Base-by-base conservation (phyloP, 2,113 vertebrate genomes). In the Chinchilla lanigera region DNA sequence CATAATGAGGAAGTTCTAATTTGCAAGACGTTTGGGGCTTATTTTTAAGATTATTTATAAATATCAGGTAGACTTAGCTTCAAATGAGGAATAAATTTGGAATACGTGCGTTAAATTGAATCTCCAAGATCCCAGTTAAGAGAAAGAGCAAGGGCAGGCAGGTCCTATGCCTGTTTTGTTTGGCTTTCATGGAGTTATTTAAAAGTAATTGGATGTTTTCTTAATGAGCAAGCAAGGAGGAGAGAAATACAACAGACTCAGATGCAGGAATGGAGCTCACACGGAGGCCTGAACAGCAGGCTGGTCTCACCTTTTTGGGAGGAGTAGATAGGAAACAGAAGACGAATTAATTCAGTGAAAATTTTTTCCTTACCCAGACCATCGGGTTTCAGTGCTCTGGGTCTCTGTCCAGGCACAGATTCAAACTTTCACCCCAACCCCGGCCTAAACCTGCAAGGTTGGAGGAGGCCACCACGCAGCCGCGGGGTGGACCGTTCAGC, bases 401-500 rank as follows among this genome's bases (percentile, higher is more conserved):
- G 28, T 44, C 19, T 80, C 7, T 35, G 61, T 56, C 2, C 7
- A n/a, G 33, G 33, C 50, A 58, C 80, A 85, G 33, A 81, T n/a
- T 41, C 61, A 63, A 75, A 52, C 35, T 13, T 3, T 12, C 14
- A 33, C 5, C 19, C 28, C 1, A 41, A 26, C 41, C 16, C 54
- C 0, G 5, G 20, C 24, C 35, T 10, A n/a, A 83, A 2, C 16
- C 11, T 26, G 8, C 17, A 12, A 28, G 58, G 35, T 38, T 16
- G 19, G 13, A 35, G 56, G 8, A 44, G 2, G 0, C 24, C 3
- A 1, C 30, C 3, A 6, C 0, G 0, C 22, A 0, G 38, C 54
- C 9, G 0, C 0, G 1, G 1, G 3, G 5, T 52, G 20, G 41
- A 30, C 2, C 7, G 24, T 14, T 22, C 10, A 0, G 7, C 33